Evolutionary conservation across 2,888 invertebrate species (phyloP).

Genomic region (Plusia festucae): DNA sequence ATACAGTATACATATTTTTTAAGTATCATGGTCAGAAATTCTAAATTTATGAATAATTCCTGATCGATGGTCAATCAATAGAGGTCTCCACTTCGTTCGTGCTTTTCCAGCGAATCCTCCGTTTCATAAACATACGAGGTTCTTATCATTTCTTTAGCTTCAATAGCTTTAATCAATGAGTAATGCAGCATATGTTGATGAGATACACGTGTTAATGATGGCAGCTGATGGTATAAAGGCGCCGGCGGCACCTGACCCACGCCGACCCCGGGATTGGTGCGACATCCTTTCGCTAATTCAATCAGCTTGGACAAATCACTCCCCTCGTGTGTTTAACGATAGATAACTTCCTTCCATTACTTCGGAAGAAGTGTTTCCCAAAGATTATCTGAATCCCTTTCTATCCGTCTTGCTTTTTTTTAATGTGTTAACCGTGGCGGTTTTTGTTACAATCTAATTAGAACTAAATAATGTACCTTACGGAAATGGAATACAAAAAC

Average conservation of each 20-base stretch:
- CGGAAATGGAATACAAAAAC: no score
- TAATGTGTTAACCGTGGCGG: neutral
- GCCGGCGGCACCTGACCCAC: conserved; percentile 72
- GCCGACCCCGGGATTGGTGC: conserved; percentile 62
- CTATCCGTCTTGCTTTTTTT: no score
- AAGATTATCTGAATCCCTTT: neutral
- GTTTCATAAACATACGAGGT: neutral
- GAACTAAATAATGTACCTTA: neutral
- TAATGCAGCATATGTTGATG: conserved; percentile 62
- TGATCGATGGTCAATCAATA: no score
- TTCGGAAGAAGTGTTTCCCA: conserved; percentile 21
- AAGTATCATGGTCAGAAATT: no score
- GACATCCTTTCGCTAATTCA: conserved; percentile 81
- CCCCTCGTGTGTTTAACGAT: conserved; percentile 53
- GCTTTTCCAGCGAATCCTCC: neutral
- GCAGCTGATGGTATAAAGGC: conserved; percentile 74
- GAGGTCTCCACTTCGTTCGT: neutral
- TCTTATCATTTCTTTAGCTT: neutral
- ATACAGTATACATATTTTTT: no score
- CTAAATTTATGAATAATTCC: no score
- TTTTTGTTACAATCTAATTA: neutral
- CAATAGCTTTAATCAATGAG: conserved; percentile 54
- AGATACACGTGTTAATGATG: conserved; percentile 70
- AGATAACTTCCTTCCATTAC: conserved; percentile 60
- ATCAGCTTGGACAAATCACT: conserved; percentile 73